phyloP scores from a whole-genome alignment of 2,888 invertebrate genomes.

The Drosophila borealis region DNA sequence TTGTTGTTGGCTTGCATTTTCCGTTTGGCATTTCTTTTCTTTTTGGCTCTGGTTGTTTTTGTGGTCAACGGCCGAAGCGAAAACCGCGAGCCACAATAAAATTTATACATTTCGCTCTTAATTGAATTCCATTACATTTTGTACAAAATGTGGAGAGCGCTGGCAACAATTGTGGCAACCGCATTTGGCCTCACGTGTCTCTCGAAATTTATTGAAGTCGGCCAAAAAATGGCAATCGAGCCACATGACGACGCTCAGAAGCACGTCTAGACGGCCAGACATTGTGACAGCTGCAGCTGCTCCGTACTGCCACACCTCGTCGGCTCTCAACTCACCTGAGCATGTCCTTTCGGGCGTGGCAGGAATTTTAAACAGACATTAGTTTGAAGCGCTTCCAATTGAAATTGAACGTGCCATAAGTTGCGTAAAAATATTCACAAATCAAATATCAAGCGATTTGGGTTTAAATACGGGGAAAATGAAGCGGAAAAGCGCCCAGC shows the following conservation, averaged over 20 bases:
- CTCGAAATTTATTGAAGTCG: slow-evolving; percentile 58
- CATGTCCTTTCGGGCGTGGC: slow-evolving; percentile 11
- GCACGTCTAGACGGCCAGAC: slow-evolving; percentile 67
- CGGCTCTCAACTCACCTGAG: slow-evolving; percentile 8
- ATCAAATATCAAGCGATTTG: background rate
- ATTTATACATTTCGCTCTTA: slow-evolving; percentile 55
- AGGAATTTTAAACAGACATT: slow-evolving; percentile 28
- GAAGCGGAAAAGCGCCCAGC: background rate
- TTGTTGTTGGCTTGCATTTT: slow-evolving; percentile 46
- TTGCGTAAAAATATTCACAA: background rate
- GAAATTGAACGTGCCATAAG: background rate
- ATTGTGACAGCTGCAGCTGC: slow-evolving; percentile 47
- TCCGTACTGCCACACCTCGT: too few relatives aligned
- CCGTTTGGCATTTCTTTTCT: slow-evolving; percentile 51
- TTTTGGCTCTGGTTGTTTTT: slow-evolving; percentile 22
- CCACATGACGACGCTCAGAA: slow-evolving; percentile 29
- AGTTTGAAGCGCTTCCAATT: slow-evolving; percentile 9
- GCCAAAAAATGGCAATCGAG: slow-evolving; percentile 36
- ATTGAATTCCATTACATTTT: slow-evolving; percentile 67
- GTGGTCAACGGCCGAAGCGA: slow-evolving; percentile 26
- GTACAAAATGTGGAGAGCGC: slow-evolving; percentile 15
- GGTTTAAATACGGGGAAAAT: background rate
- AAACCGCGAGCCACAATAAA: slow-evolving; percentile 44
- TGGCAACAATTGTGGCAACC: slow-evolving; percentile 42
- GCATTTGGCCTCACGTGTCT: slow-evolving; percentile 33